A percentile compares a stretch with the other conserved stretches of the same genome.
phyloP scores from a whole-genome alignment of 2,888 invertebrate genomes.

The Pedicia rivosa region DNA sequence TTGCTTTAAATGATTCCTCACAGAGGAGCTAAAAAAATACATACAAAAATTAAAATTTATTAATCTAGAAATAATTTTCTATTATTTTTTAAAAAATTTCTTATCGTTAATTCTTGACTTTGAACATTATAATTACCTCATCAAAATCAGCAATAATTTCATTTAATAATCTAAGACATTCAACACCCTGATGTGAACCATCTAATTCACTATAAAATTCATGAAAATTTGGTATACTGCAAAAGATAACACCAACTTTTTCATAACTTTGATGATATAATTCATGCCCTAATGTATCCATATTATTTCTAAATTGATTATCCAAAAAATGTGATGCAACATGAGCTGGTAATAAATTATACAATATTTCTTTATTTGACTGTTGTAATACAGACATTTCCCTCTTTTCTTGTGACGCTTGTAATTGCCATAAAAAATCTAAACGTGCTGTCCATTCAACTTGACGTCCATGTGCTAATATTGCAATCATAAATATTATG shows the following conservation, averaged over 20 bases:
- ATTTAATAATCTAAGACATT: constrained; percentile 72
- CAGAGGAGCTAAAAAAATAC: constrained; percentile 45
- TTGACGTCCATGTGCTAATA: constrained; percentile 64
- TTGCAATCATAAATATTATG: constrained; percentile 64
- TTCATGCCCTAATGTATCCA: constrained; percentile 60
- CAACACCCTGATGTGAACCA: constrained; percentile 82
- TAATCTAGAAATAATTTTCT: neutral
- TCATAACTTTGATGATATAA: constrained; percentile 87
- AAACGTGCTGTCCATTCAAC: constrained; percentile 83
- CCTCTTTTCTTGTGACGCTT: constrained; percentile 79
- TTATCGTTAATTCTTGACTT: too few relatives aligned
- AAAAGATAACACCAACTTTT: constrained; percentile 81
- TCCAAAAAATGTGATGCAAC: constrained; percentile 86
- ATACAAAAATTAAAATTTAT: constrained; percentile 3
- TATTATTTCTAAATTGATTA: constrained; percentile 74
- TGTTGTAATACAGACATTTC: constrained; percentile 88
- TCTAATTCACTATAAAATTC: constrained; percentile 88
- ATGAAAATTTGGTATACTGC: constrained; percentile 85
- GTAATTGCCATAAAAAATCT: constrained; percentile 68
- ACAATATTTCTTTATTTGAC: constrained; percentile 74
- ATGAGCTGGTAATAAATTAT: constrained; percentile 80
- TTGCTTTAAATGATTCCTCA: constrained; percentile 69
- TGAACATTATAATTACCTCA: constrained; percentile 47
- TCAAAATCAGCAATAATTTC: constrained; percentile 92
- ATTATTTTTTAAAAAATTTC: neutral